Evolutionary conservation across 1,140 invertebrate species (phyloP).

Genomic region (Temnothorax curvispinosus): DNA sequence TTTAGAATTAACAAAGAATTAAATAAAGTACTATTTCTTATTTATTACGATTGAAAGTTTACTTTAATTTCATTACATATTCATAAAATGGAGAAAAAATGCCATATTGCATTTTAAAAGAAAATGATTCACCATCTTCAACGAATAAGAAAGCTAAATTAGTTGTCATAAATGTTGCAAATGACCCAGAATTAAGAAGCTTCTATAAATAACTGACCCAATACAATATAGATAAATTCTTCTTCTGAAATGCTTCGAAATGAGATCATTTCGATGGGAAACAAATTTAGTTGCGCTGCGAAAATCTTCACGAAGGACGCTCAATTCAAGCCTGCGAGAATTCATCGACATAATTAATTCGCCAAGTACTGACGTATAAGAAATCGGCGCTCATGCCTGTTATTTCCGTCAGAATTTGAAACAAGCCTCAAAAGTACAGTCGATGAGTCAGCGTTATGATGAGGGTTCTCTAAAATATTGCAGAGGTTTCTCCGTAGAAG

Average conservation of each 20-base stretch:
- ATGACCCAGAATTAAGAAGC: constrained; percentile 14
- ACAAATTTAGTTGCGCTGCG: constrained; percentile 15
- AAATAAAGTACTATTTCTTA: not conserved
- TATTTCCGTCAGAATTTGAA: constrained; percentile 14
- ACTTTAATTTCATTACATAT: not conserved
- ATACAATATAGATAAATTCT: constrained; percentile 18
- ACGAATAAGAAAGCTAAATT: constrained; percentile 18
- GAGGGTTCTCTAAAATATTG: not conserved
- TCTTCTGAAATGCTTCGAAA: not conserved
- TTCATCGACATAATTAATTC: constrained; percentile 33
- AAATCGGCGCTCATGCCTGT: not conserved
- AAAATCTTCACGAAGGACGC: not conserved
- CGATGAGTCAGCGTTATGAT: not conserved
- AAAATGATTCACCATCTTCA: not conserved
- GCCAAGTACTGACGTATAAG: not conserved
- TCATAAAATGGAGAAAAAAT: not conserved
- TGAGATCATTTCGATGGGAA: not conserved
- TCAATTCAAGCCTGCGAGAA: not conserved
- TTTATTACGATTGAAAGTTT: not conserved
- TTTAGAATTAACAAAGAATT: not conserved
- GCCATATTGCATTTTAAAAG: not conserved
- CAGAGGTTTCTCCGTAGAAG: not conserved
- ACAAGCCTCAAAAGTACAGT: not conserved
- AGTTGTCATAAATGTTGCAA: constrained; percentile 23
- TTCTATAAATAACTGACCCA: constrained; percentile 26